Conservation (phyloP, 2,113 vertebrate genomes). For the Tiliqua scincoides region DNA sequence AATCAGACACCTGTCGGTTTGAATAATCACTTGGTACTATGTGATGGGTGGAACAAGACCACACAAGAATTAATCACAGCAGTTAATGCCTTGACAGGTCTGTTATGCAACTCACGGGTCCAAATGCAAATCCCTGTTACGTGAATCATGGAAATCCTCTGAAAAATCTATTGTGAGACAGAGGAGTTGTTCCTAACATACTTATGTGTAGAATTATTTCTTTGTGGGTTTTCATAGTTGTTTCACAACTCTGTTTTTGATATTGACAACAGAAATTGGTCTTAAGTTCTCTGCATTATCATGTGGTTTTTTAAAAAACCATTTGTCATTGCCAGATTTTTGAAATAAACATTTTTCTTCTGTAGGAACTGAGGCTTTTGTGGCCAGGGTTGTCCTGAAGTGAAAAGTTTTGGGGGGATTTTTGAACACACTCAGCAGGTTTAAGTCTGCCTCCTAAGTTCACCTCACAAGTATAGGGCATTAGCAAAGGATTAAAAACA, state of each 20-base stretch:
- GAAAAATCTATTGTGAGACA: background rate
- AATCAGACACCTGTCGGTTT: conserved; percentile 53
- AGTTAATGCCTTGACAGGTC: background rate
- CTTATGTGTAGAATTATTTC: background rate
- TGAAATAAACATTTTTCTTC: background rate
- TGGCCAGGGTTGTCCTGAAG: too few relatives aligned
- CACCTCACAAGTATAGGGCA: too few relatives aligned
- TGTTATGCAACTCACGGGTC: background rate
- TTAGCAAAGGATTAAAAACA: too few relatives aligned
- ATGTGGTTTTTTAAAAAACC: background rate
- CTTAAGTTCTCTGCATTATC: background rate
- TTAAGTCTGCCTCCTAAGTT: too few relatives aligned
- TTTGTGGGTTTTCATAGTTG: fast-evolving
- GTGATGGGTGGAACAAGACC: conserved; percentile 38
- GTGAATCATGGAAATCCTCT: background rate
- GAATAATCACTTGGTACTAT: conserved; percentile 28
- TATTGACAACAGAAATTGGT: background rate
- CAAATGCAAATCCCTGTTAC: background rate
- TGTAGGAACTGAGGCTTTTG: too few relatives aligned
- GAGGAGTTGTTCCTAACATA: background rate
- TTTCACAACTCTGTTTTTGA: background rate
- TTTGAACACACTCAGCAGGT: too few relatives aligned
- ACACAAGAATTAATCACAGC: conserved; percentile 59
- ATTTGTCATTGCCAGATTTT: background rate
- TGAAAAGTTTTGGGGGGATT: too few relatives aligned